Percentiles rank a stretch among this genome's conserved stretches.
These are phyloP conservation scores for Pseudochirops cupreus DNA, from an alignment of 2,797 vertebrate species.

Conservation along the genomic window DNA sequence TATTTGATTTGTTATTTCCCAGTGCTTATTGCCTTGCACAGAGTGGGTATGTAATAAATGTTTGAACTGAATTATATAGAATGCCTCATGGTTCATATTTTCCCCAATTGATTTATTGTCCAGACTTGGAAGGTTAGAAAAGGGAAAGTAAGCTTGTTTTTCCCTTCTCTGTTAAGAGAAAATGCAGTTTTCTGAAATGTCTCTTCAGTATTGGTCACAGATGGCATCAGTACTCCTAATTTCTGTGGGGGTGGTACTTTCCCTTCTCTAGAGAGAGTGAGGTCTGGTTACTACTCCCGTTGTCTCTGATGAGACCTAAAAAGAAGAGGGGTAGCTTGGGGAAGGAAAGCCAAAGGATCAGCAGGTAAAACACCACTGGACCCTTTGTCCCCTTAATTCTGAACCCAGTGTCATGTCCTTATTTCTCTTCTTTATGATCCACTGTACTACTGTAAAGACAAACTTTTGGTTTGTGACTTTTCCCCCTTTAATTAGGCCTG, in stretches of 20 bases:
- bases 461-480: not conserved
- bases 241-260: not conserved
- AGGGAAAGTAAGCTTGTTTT: not conserved
- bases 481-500: not conserved
- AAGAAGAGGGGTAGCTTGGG: not conserved
- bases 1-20: not conserved
- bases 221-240: not conserved
- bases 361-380: not conserved
- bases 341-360: not conserved
- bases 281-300: not conserved
- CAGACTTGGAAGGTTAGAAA: not conserved
- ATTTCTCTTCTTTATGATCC: not conserved
- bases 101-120: not conserved
- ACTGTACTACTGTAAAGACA: not conserved
- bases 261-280: not conserved
- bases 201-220: not conserved
- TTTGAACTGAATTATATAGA: not conserved
- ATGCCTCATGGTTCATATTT: not conserved
- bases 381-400: not conserved
- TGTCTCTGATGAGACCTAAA: not conserved
- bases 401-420: not conserved
- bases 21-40: not conserved
- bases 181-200: constrained; percentile 16
- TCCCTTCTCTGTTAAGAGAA: constrained; percentile 27
- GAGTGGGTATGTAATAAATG: not conserved